These are phyloP conservation scores for Fulmarus glacialis DNA, from an alignment of 2,113 vertebrate genomes.

Conservation along the genomic window DNA sequence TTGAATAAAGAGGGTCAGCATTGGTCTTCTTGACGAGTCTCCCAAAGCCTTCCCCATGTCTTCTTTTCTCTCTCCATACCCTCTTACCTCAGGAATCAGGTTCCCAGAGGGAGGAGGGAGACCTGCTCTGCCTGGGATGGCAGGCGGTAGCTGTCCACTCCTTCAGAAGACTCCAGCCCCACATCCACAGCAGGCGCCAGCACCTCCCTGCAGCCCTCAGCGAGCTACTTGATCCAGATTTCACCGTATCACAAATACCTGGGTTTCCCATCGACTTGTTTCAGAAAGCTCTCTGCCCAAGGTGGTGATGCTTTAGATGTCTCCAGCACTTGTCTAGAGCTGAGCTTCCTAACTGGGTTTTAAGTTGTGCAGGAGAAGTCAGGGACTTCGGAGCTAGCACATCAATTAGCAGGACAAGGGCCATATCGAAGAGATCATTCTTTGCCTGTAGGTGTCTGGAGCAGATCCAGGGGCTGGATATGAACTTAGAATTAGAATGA, in stretches of 20 bases:
- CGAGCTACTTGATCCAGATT: neutral
- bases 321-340: neutral
- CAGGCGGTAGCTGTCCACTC: neutral
- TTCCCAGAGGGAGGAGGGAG: neutral
- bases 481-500: neutral
- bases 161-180: neutral
- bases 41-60: neutral
- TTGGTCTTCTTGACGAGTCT: neutral
- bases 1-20: neutral
- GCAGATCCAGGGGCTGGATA: neutral
- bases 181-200: accelerated
- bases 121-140: neutral
- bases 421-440: neutral
- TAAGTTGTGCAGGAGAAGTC: neutral
- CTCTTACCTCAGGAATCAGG: neutral
- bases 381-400: neutral
- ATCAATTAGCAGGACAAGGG: neutral
- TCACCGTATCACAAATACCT: neutral
- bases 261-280: neutral
- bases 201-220: neutral
- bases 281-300: neutral
- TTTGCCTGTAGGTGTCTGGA: neutral
- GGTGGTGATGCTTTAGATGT: neutral
- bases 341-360: neutral
- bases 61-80: neutral